Evolutionary conservation across 2,888 invertebrate species (phyloP), one percentile per base, ranked within the genome.

Genomic region (Pyrrhosoma nymphula): DNA sequence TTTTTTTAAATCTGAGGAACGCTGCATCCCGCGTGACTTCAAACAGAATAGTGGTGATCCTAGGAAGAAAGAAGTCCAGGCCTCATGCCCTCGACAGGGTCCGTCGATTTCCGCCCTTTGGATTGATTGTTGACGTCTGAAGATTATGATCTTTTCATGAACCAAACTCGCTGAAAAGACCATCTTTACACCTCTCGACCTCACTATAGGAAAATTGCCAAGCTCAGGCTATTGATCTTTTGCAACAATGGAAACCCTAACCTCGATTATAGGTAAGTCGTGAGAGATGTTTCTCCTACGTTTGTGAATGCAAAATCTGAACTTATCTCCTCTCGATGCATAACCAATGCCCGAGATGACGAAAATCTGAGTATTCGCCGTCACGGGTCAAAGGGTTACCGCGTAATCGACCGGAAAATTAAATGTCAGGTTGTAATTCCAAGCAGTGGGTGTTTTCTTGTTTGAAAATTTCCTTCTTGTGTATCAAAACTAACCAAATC

Each of bases 51-150:
- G 69, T 30, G 23, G 93, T 23, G 69, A 26, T 69, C 93, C 26
- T 20, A 69, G 69, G 26, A 35, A 82, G 82, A 82, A 35, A 82
- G 18, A 3, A 35, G 14, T 1, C 26, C n/a, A 89, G n/a, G 89
- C 26, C 20, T 20, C 35, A 88, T 88, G 20, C 88, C n/a, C n/a
- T 10, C 69, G 60, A 35, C 14, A 82, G 82, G 6, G 0, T 55
- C n/a, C 47, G 30, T 69, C 93, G 26, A 47, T 18, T 55, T 93
- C 93, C 69, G 63, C 63, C 63, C 91, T 91, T 26, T 1, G 63
- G 47, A 93, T 93, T 75, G 75, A 93, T 75, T 93, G 75, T 93
- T 93, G 69, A 93, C 93, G 93, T 93, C 75, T 93, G 23, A 14
- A 63, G 93, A 93, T 93, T 75, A 47, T n/a, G 75, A 75, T 75